Conservation (phyloP, 2,113 vertebrate genomes). For the Rhombomys opimus region DNA sequence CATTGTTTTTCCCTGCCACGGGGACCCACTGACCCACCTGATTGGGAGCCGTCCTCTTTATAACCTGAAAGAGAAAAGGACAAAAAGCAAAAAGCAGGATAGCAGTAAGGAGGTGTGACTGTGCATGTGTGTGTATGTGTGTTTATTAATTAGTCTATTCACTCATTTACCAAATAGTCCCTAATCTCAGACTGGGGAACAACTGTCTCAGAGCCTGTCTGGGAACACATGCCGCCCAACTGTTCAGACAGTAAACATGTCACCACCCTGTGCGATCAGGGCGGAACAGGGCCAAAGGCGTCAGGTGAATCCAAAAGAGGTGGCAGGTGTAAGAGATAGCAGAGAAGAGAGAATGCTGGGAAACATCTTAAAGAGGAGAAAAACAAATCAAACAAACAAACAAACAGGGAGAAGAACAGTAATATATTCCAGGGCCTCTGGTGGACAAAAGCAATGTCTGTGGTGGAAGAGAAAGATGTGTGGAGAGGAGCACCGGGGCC, state of each 20-base stretch:
- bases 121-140: background rate
- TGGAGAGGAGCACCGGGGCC: background rate
- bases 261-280: background rate
- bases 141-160: background rate
- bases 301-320: background rate
- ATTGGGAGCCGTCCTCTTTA: background rate
- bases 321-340: background rate
- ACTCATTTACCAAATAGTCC: background rate
- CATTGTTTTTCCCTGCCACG: background rate
- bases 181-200: background rate
- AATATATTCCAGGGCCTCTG: background rate
- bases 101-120: background rate
- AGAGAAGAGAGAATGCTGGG: background rate
- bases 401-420: background rate
- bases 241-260: background rate
- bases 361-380: background rate
- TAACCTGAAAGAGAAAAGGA: constrained; percentile 56
- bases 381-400: background rate
- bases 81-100: background rate
- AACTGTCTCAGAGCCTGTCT: background rate
- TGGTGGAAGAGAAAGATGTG: background rate
- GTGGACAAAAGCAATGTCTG: background rate
- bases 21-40: constrained; percentile 54
- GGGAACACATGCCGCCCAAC: background rate
- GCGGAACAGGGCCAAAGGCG: background rate